A percentile compares a stretch with the other conserved stretches of the same genome.
Evolutionary conservation across 2,888 invertebrate genomes (phyloP).

Genomic region (Mesorhabditis belari): DNA sequence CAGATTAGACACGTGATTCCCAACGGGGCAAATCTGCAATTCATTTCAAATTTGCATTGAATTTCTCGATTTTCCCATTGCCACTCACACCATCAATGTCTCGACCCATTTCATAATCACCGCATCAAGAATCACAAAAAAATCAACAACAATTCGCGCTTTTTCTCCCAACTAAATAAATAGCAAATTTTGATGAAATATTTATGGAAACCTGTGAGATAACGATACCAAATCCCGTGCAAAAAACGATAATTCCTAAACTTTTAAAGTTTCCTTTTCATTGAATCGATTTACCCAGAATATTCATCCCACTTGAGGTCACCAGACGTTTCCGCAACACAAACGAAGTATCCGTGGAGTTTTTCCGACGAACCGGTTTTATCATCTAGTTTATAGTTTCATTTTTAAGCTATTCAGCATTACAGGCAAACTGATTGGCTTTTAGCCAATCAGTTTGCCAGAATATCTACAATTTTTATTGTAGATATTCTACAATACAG

Average conservation of each 20-base stretch:
- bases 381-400: no score
- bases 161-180: conserved; percentile 61
- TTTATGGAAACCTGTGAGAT: conserved; percentile 71
- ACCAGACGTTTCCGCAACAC: conserved; percentile 16
- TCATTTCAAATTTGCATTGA: no score
- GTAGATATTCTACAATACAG: no score
- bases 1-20: conserved; percentile 50
- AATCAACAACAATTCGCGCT: conserved; percentile 63
- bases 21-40: conserved; percentile 42
- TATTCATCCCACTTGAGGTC: conserved; percentile 59
- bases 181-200: conserved; percentile 24
- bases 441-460: no score
- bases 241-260: conserved; percentile 85
- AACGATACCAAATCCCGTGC: conserved; percentile 80
- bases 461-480: no score
- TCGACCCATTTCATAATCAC: conserved; percentile 70
- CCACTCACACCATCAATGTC: conserved; percentile 49
- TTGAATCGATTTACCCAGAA: no score
- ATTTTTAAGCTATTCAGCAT: no score
- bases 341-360: conserved; percentile 18
- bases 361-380: no score
- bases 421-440: no score
- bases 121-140: conserved; percentile 80
- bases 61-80: no score
- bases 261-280: no score